These are phyloP conservation scores for Corythaeola cristata DNA, from an alignment of 2,113 vertebrate genomes.

Conservation along the genomic window DNA sequence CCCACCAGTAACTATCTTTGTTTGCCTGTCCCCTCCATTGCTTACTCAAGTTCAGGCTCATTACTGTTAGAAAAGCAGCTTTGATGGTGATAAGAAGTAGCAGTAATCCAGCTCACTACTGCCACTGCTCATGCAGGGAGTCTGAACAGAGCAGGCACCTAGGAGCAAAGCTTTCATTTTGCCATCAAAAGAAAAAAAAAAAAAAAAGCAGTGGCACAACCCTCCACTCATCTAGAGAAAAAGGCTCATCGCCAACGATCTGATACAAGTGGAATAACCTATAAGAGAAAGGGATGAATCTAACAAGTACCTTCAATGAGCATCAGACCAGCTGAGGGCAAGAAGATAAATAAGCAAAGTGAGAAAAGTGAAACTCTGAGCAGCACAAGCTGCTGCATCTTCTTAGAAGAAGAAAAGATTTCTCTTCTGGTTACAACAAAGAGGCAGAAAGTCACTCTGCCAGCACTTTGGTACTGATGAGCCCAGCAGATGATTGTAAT, in stretches of 20 bases:
- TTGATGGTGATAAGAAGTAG: background rate
- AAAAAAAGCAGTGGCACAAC: background rate
- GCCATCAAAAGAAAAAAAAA: background rate
- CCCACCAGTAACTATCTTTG: background rate
- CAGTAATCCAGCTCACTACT: constrained; percentile 7
- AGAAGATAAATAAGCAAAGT: background rate
- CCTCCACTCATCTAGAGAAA: background rate
- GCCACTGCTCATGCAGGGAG: background rate
- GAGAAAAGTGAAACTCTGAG: background rate
- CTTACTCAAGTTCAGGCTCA: background rate
- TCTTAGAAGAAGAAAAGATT: background rate
- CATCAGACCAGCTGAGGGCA: background rate
- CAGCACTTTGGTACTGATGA: background rate
- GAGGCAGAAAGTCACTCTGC: background rate
- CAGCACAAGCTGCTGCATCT: background rate
- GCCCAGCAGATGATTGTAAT: background rate
- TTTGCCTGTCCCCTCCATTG: background rate
- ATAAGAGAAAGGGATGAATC: background rate
- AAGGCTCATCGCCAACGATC: background rate
- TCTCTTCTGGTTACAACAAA: background rate
- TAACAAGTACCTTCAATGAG: background rate
- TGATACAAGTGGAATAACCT: background rate
- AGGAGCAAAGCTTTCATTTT: background rate
- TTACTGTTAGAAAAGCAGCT: background rate
- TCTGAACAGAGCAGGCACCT: background rate